Evolutionary conservation across 2,113 vertebrate species (phyloP), one percentile per base, ranked within the genome.

Genomic region (Eurypyga helias): DNA sequence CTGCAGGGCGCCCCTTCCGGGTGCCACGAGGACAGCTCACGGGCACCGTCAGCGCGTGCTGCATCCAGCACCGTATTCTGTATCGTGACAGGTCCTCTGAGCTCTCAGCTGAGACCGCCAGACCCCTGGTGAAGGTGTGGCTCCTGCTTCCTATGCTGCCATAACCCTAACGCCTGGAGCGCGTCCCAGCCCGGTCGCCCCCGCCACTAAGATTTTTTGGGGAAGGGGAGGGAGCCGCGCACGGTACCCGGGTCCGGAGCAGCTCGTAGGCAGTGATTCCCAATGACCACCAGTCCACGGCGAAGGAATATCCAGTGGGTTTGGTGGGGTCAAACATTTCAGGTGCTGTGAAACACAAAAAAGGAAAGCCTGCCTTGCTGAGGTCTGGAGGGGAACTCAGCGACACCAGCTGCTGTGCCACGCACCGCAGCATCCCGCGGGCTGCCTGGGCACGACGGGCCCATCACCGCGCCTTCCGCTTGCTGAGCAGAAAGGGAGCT

Each of bases 201-300:
- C 43, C 33, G 7, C 11, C 43, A 1, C 1, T 8, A 26, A 19
- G 75, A 58, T 26, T 34, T 5, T 41, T 41, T 12, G 41, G 41
- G 41, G 41, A 41, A 12, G 41, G 41, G 41, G 41, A 34, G 2
- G 1, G 34, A 65, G 54, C n/a, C 9, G 9, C 10, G 11, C 70
- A 57, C 80, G 14, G 0, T 98, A 99, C 99, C 99, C 99, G 99
- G 96, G 99, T 99, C 97, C 99, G 97, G 25, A 99, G 97, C 49
- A 99, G 99, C 96, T 99, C 99, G 3, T 99, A 99, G 6, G 99
- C 99, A 1, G 99, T 99, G 97, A 99, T 95, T 24, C 98, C 98
- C 90, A 98, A 43, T 0, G 98, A 99, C 98, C 98, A 99, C 98
- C 98, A 99, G 97, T 98, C 98, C 73, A 98, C 98, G 4, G 98